Evolutionary conservation across 92 coral and sea anemone species (phyloP), one percentile per base, ranked within the genome.

Genomic region (Parazoanthus swiftii): DNA sequence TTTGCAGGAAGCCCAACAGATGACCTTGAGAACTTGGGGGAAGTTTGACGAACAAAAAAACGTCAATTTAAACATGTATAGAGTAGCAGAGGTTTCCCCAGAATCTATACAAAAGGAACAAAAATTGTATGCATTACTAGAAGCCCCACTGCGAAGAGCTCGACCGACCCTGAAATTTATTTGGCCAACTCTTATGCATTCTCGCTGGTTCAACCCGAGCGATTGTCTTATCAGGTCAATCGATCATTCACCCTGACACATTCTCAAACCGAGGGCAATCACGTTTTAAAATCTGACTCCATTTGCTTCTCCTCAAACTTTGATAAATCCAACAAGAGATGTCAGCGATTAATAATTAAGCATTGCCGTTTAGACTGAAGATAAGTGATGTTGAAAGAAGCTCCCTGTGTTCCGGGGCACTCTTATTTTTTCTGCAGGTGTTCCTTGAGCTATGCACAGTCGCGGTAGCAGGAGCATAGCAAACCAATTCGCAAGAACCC

Each of bases 311-410:
- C 13, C 86, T 70, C 66, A 50, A 84, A 73, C n/a, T 35, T 51
- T 84, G 87, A 84, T 67, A 43, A 56, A 84, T 71, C 39, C 87
- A 33, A 21, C 66, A 38, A 84, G 67, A 72, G 75, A 8, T 75
- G 35, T 46, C 77, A 48, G 78, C 79, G 59, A 84, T 25, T 70
- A 63, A 72, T 84, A 51, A 35, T 46, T 71, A 46, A 63, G 29
- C 51, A 70, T n/a, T 43, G 77, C 86, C 59, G 76, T 70, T 83
- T 42, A 44, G 86, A 83, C 39, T 43, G 59, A 18, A 83, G 86
- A 83, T 83, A 83, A 84, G 87, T 70, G 26, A 84, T 84, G 87
- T 71, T 84, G 79, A 84, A 51, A 84, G 87, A 68, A 84, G 68
- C 26, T 70, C 79, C 25, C 43, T 84, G 59, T 43, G 63, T 82